Percentiles rank a stretch among this genome's conserved stretches.
Evolutionary conservation across 2,113 vertebrate genomes (phyloP).

Genomic region (Antennarius striatus): DNA sequence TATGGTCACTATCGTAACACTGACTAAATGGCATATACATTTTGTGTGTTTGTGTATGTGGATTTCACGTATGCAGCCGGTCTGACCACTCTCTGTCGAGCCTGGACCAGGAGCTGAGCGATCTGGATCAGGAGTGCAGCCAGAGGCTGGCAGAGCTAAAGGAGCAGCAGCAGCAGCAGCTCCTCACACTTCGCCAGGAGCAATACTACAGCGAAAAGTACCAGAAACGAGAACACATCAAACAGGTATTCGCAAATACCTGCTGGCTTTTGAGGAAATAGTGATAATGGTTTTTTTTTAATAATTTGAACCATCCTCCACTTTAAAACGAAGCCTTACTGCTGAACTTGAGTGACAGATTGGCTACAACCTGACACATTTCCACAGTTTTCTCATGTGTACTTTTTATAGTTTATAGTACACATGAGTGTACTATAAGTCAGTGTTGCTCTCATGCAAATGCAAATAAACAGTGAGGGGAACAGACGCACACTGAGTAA

Average conservation of each 20-base stretch:
- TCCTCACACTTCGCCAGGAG: constrained; percentile 93
- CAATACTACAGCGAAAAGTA: constrained; percentile 99
- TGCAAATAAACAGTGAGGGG: neutral
- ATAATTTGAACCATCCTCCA: neutral
- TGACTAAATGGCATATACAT: too few relatives aligned
- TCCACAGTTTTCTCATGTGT: neutral
- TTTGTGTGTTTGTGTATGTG: neutral
- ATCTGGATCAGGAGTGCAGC: constrained; percentile 87
- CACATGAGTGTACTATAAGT: neutral
- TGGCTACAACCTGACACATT: neutral
- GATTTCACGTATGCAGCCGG: constrained; percentile 75
- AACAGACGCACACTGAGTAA: neutral
- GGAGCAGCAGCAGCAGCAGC: constrained; percentile 93
- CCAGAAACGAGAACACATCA: constrained; percentile 95
- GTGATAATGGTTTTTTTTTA: too few relatives aligned
- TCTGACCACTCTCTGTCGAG: constrained; percentile 85
- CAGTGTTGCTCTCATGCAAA: neutral
- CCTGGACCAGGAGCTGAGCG: constrained; percentile 88
- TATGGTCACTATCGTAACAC: too few relatives aligned
- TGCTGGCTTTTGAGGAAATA: too few relatives aligned
- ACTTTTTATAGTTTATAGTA: neutral
- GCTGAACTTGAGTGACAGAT: neutral
- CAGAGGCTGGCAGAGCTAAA: constrained; percentile 89
- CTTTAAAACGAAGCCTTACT: too few relatives aligned
- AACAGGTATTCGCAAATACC: constrained; percentile 80